Percentiles rank a stretch among this genome's conserved stretches.
Conservation (phyloP, 2,888 invertebrate species). For the Drosophila helvetica region DNA sequence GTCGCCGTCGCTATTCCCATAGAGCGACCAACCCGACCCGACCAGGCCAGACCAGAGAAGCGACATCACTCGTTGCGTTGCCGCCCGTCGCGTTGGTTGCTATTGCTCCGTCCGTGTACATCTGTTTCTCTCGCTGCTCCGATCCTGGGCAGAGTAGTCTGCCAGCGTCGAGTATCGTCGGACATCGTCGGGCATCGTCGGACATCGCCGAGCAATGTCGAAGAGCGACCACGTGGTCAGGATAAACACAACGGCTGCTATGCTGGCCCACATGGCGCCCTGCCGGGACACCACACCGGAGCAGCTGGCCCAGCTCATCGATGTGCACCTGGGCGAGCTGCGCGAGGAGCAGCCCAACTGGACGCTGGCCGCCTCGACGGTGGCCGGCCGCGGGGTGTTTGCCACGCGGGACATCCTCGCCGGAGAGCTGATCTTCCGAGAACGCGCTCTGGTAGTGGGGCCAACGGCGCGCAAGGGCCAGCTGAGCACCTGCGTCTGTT, state of each 20-base stretch:
- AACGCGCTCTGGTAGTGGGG: conserved; percentile 89
- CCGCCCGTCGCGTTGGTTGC: conserved; percentile 58
- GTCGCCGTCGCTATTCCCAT: conserved; percentile 34
- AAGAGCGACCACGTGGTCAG: neutral
- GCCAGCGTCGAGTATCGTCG: neutral
- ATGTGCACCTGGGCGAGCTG: conserved; percentile 80
- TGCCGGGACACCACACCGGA: conserved; percentile 70
- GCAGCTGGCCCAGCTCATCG: conserved; percentile 80
- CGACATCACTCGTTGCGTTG: conserved; percentile 65
- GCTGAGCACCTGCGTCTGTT: conserved; percentile 87
- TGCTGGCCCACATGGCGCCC: conserved; percentile 75
- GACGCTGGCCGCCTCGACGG: conserved; percentile 86
- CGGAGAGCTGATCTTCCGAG: conserved; percentile 89
- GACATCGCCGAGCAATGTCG: neutral
- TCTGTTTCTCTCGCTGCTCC: conserved; percentile 14
- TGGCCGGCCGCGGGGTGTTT: conserved; percentile 90
- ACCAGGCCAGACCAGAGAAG: conserved; percentile 32
- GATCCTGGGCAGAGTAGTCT: conserved; percentile 27
- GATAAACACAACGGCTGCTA: conserved; percentile 59
- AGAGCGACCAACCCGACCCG: conserved; percentile 7
- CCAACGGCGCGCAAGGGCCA: conserved; percentile 86
- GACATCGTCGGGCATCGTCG: neutral
- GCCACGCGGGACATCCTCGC: conserved; percentile 87
- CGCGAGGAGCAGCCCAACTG: conserved; percentile 84
- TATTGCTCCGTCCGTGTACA: conserved; percentile 25